phyloP scores from a whole-genome alignment of 2,797 vertebrate genomes.

The Parauchenoglanis ngamensis region DNA sequence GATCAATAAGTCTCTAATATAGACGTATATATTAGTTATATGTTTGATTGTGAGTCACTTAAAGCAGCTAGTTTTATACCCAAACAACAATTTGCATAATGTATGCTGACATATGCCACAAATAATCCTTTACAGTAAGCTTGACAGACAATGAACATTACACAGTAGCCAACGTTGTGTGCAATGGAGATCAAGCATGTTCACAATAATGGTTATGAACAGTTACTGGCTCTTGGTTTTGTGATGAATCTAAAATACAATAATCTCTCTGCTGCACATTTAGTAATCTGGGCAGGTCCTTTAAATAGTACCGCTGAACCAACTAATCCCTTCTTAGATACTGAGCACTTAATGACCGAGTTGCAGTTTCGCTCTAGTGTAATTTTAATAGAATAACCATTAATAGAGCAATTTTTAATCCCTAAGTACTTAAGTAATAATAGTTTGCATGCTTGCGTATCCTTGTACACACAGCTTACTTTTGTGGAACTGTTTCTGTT shows the following conservation, averaged over 20 bases:
- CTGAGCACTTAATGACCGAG: neutral
- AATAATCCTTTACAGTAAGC: constrained; percentile 22
- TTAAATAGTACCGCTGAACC: constrained; percentile 25
- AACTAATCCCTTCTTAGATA: constrained; percentile 16
- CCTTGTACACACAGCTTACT: neutral
- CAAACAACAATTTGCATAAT: constrained; percentile 8
- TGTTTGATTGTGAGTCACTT: neutral
- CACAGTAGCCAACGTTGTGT: constrained; percentile 33
- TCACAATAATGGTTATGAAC: constrained; percentile 31
- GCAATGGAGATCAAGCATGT: constrained; percentile 34
- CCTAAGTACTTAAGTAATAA: neutral
- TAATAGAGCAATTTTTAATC: neutral
- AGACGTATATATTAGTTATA: neutral
- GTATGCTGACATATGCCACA: constrained; percentile 8
- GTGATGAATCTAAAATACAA: constrained; percentile 12
- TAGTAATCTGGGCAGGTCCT: neutral
- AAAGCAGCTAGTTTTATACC: neutral
- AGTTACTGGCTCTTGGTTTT: constrained; percentile 32
- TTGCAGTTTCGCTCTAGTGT: neutral
- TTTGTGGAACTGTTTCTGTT: neutral
- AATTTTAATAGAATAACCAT: constrained; percentile 1
- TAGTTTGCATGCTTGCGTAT: neutral
- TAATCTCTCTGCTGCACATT: constrained; percentile 10
- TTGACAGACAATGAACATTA: neutral
- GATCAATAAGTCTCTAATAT: neutral